Base-by-base conservation (phyloP, 2,113 vertebrate species). In the Cephalophus harveyi region DNA sequence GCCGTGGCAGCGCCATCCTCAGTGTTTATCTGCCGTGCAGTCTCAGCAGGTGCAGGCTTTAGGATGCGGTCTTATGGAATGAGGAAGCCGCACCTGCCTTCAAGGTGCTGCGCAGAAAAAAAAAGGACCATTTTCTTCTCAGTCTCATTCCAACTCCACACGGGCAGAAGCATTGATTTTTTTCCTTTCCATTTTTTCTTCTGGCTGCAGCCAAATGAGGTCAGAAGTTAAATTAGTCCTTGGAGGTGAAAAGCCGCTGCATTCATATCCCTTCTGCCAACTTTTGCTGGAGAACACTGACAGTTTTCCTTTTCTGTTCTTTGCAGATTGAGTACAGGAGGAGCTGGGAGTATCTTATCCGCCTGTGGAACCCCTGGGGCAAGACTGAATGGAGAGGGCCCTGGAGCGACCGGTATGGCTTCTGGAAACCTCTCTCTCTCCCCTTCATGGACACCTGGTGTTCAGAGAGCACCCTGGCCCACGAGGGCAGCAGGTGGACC, bases 311-410 rank as follows among this genome's bases (percentile, higher is more conserved):
- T 97, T 97, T 82, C 81, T 87, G 59, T 81, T 94, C 95, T n/a
- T 54, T 78, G 57, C 89, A 99, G 99, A 87, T 99, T 71, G 96
- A 19, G 21, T 98, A 97, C 93, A 95, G 90, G 97, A 95, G 96
- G 1, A 36, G 90, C 54, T 97, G 87, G 98, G 98, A 98, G 85
- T 81, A 98, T 43, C 97, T 99, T 1, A 97, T 99, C 93, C 98
- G 98, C 87, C 93, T 99, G 43, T 99, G 99, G 99, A 99, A 99
- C 96, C 99, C 99, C 0, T 99, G 99, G 98, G 99, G 98, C 33
- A 21, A 74, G 0, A 96, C 91, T 0, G 99, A 99, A 71, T 99
- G 99, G 99, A 98, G 81, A 54, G 98, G 99, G 7, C 87, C 95
- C 93, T 99, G 99, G 99, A 98, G 98, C 19, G 99, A 99, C 59